phyloP scores from a whole-genome alignment of 2,797 vertebrate genomes.

The Eleutherodactylus coqui region DNA sequence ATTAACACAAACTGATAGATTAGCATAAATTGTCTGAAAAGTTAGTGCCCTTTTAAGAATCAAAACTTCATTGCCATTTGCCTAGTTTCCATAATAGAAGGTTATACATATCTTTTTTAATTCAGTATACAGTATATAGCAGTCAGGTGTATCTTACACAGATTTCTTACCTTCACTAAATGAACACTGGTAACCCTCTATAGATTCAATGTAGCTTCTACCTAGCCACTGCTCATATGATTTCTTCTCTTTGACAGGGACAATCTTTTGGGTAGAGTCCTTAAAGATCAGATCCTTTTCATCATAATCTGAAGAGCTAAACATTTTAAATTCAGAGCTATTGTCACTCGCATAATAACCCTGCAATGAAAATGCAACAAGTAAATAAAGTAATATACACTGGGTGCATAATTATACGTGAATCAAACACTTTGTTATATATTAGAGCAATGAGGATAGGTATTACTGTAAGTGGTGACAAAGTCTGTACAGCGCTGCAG shows the following conservation, averaged over 20 bases:
- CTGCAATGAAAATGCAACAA: slow-evolving; percentile 72
- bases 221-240: slow-evolving; percentile 89
- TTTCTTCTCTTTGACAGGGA: slow-evolving; percentile 81
- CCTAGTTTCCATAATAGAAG: too few relatives aligned
- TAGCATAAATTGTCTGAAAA: too few relatives aligned
- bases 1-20: too few relatives aligned
- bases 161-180: slow-evolving; percentile 68
- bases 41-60: too few relatives aligned
- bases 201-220: slow-evolving; percentile 80
- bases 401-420: not conserved
- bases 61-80: too few relatives aligned
- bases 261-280: slow-evolving; percentile 82
- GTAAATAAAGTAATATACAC: not conserved
- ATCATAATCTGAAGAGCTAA: slow-evolving; percentile 82
- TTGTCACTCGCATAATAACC: slow-evolving; percentile 78
- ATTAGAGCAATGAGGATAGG: too few relatives aligned
- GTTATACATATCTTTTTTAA: too few relatives aligned
- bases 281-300: slow-evolving; percentile 91
- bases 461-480: too few relatives aligned
- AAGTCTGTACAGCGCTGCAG: too few relatives aligned
- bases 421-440: not conserved
- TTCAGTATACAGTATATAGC: not conserved
- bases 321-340: slow-evolving; percentile 87
- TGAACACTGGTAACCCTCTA: slow-evolving; percentile 79
- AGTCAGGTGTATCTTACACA: not conserved